Conservation (phyloP, 2,888 invertebrate species). For the Hermaeophaga mercurialis region DNA sequence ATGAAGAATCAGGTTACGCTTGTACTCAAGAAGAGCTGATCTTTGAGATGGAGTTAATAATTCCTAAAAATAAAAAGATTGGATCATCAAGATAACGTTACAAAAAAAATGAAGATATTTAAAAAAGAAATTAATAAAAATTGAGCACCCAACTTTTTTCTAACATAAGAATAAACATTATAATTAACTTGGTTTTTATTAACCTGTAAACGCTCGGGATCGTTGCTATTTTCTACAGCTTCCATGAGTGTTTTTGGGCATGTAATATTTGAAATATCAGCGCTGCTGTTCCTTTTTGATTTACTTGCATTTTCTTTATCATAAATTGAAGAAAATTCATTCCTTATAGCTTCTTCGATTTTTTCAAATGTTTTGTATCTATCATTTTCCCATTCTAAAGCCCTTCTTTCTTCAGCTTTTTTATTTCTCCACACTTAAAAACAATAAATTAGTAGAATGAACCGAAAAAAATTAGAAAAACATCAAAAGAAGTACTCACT, state of each 20-base stretch:
- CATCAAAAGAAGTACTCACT: no score
- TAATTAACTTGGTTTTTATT: constrained; percentile 19
- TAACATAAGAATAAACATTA: no score
- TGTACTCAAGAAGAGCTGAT: constrained; percentile 55
- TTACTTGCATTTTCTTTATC: constrained; percentile 23
- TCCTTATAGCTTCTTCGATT: constrained; percentile 61
- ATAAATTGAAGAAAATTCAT: constrained; percentile 52
- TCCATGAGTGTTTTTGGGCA: constrained; percentile 47
- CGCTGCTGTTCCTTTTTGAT: constrained; percentile 20
- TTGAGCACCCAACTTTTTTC: no score
- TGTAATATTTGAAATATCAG: constrained; percentile 46
- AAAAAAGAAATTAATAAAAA: no score
- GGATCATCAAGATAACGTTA: background rate
- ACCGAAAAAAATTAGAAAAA: background rate
- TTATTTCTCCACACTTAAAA: constrained; percentile 54
- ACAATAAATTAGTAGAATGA: background rate
- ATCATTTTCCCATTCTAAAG: constrained; percentile 60
- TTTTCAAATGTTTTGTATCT: constrained; percentile 62
- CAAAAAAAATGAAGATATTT: no score
- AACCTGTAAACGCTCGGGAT: constrained; percentile 60
- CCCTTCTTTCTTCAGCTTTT: constrained; percentile 53
- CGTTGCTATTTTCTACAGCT: constrained; percentile 56
- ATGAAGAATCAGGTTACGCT: constrained; percentile 50
- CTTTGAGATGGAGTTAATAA: constrained; percentile 58
- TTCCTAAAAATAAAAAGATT: constrained; percentile 49